Evolutionary conservation across 2,797 vertebrate genomes (phyloP), one percentile per base, ranked within the genome.

Genomic region (Labeo calbasu): DNA sequence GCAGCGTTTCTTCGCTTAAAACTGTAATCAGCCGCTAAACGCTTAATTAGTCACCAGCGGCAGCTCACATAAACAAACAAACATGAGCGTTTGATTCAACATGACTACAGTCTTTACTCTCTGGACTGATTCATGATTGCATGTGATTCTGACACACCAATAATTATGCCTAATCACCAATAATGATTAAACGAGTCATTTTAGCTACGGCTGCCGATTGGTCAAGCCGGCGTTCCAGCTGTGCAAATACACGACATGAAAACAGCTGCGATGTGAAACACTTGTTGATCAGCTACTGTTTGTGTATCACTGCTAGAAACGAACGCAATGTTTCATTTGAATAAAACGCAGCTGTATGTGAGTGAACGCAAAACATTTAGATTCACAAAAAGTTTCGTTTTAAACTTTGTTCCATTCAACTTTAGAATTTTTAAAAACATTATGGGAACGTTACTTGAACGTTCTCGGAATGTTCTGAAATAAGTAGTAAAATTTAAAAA

Each of bases 21-120:
- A 82, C 46, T 0, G 11, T 7, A 76, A 76, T 76, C 71, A 82
- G 32, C 3, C 57, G n/a, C 71, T 76, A 51, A 76, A 82, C 17
- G n/a, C 71, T 55, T 55, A 82, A 82, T 82, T 76, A 82, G 19
- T 10, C 81, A 14, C 25, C 59, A 76, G 21, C 43, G 46, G 21
- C 57, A 7, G 25, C 69, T 57, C 14, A 13, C 11, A 73, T 23
- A 82, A 63, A 53, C 57, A 72, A 32, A 63, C 69, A 71, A n/a
- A 73, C 57, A 50, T 12, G 3, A 15, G 40, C 2, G 19, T 59
- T 48, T 36, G 25, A 10, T n/a, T 81, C 14, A 11, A 15, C 40
- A 50, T 14, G 5, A 7, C 53, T 69, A 68, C 28, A 66, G 78
- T 25, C 43, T 43, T 7, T 43, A 55, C 51, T n/a, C 11, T 36